Conservation (phyloP, 2,113 vertebrate genomes). For the Callionymus lyra region DNA sequence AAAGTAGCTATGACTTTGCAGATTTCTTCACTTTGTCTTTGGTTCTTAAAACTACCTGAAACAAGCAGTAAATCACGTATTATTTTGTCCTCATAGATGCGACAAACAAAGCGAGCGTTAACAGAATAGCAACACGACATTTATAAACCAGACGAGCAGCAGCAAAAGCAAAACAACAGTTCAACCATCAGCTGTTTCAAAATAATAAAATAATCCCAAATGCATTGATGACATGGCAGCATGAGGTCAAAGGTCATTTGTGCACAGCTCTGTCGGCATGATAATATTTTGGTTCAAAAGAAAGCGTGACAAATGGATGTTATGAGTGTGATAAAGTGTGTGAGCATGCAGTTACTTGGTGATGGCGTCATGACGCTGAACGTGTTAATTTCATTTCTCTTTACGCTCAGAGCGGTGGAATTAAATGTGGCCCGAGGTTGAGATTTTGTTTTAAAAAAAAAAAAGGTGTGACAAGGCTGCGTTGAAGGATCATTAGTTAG, state of each 20-base stretch:
- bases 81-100: no score
- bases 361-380: conserved; percentile 22
- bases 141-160: conserved; percentile 10
- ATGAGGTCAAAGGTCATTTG: conserved; percentile 52
- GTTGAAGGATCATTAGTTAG: no score
- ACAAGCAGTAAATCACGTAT: no score
- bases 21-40: no score
- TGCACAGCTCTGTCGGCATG: conserved; percentile 33
- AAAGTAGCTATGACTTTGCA: no score
- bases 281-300: conserved; percentile 21
- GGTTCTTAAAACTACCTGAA: no score
- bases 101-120: background rate
- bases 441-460: background rate
- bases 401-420: conserved; percentile 25
- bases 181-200: background rate
- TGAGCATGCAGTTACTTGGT: conserved; percentile 42
- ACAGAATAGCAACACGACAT: no score
- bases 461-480: background rate
- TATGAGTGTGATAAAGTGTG: conserved; percentile 47
- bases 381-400: conserved; percentile 27
- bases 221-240: conserved; percentile 39
- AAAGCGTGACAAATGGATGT: conserved; percentile 60
- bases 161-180: no score
- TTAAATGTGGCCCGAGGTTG: conserved; percentile 30
- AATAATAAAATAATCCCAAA: conserved; percentile 21